Conservation (phyloP, 1,140 invertebrate species). For the Halesus radiatus region DNA sequence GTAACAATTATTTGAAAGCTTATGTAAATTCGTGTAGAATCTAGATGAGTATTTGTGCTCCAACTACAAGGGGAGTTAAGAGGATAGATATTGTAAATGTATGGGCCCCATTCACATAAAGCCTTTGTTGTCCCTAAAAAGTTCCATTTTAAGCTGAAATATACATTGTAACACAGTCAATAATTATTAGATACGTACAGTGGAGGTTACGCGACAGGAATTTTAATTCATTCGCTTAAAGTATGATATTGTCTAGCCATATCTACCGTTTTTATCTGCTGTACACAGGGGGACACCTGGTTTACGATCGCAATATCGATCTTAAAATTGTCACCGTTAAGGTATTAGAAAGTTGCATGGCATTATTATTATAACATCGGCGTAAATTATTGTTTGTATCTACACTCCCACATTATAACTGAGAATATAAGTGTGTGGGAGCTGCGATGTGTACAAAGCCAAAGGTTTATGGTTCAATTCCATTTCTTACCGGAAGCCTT, state of each 20-base stretch:
- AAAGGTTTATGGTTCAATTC: no score
- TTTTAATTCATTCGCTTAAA: neutral
- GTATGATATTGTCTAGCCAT: neutral
- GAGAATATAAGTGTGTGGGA: no score
- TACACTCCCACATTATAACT: no score
- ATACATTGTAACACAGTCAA: slow-evolving; percentile 27
- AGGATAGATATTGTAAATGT: slow-evolving; percentile 53
- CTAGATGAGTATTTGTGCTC: slow-evolving; percentile 46
- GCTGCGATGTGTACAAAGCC: no score
- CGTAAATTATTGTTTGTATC: no score
- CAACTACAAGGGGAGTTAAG: slow-evolving; percentile 51
- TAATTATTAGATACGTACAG: slow-evolving; percentile 6
- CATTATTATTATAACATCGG: no score
- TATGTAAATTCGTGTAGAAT: slow-evolving; percentile 53
- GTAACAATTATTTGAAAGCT: slow-evolving; percentile 38
- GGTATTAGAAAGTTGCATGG: no score
- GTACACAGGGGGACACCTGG: neutral
- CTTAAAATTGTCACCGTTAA: no score
- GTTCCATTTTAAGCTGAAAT: slow-evolving; percentile 28
- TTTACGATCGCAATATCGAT: no score
- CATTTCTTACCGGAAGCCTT: no score
- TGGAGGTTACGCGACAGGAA: slow-evolving; percentile 8
- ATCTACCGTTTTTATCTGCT: no score
- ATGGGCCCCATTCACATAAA: slow-evolving; percentile 43
- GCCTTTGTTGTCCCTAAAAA: slow-evolving; percentile 36